Evolutionary conservation across 2,888 invertebrate genomes (phyloP), one percentile per base, ranked within the genome.

Genomic region (Neoscelio sp.): DNA sequence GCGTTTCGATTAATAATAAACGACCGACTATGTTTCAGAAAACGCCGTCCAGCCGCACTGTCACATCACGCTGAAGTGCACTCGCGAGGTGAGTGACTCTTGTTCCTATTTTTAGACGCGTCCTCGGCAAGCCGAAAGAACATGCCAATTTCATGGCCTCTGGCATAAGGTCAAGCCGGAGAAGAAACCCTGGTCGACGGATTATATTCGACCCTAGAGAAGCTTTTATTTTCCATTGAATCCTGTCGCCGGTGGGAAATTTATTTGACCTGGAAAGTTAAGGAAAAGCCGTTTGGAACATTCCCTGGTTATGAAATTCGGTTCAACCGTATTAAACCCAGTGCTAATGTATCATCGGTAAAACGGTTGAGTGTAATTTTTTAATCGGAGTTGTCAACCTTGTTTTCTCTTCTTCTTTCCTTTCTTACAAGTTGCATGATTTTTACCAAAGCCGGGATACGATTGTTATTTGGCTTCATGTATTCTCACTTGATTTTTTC

Each of bases 41-140:
- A 93, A 87, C 87, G 91, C 91, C 85, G 92, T 94, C 87, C 96
- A 95, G 85, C 97, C 97, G 80, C 96, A 97, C 92, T 97, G 97
- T 92, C 97, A 96, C 91, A 97, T 97, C 89, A 97, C 97, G 75
- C 94, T 97, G 85, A 96, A 97, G 91, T 96, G 96, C 90, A 97
- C 97, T 83, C 94, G 95, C 92, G 97, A 97, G 93, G 96, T 96
- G 91, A 93, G 92, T 90, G 87, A 89, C 87, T 88, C 81, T 84
- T 87, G 20, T 18, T 64, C n/a, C 76, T 86, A 87, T 85, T 85
- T 88, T 88, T 88, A 88, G 86, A 82, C 62, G n/a, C 79, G 68
- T 56, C 70, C 28, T 76, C 67, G 44, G 60, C 78, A 68, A 56
- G 74, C 75, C 60, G 78, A 82, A 78, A 71, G 68, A 52, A 68